These are phyloP conservation scores for Paragorgia papillata DNA, from an alignment of 92 coral and sea anemone species.

Conservation along the genomic window DNA sequence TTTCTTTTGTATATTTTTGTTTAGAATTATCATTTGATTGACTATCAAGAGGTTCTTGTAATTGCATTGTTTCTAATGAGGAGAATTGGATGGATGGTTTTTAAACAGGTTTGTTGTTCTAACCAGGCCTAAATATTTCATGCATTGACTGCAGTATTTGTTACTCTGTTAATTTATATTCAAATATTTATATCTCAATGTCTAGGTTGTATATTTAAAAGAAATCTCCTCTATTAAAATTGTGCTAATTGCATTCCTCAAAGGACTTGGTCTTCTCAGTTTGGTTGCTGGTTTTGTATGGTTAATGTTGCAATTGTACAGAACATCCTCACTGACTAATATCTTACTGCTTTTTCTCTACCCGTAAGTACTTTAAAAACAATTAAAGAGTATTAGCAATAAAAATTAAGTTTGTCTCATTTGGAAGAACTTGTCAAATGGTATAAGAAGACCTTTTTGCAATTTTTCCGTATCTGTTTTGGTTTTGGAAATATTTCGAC, in stretches of 20 bases:
- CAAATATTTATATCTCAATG: too few relatives aligned
- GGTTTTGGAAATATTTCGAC: too few relatives aligned
- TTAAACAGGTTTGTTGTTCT: conserved; percentile 76
- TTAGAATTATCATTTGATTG: conserved; percentile 93
- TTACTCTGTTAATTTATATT: too few relatives aligned
- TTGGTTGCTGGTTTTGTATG: conserved; percentile 61
- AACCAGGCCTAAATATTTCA: too few relatives aligned
- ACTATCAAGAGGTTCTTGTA: conserved; percentile 75
- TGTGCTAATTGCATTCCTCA: conserved; percentile 59
- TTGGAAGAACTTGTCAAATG: too few relatives aligned
- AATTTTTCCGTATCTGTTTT: too few relatives aligned
- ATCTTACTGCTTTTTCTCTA: conserved; percentile 75
- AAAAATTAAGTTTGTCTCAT: too few relatives aligned
- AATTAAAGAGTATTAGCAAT: too few relatives aligned
- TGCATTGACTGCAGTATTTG: too few relatives aligned
- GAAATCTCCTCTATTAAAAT: conserved; percentile 77
- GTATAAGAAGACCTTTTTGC: too few relatives aligned
- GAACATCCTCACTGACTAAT: conserved; percentile 77
- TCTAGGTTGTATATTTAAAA: conserved; percentile 46
- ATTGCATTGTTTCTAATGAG: conserved; percentile 81
- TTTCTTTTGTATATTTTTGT: too few relatives aligned
- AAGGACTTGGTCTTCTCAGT: conserved; percentile 64
- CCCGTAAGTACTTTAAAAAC: conserved; percentile 74
- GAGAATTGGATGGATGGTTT: conserved; percentile 80
- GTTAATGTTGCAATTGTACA: conserved; percentile 88